Conservation (phyloP, 2,888 invertebrate species). For the Ennomos quercinarius region DNA sequence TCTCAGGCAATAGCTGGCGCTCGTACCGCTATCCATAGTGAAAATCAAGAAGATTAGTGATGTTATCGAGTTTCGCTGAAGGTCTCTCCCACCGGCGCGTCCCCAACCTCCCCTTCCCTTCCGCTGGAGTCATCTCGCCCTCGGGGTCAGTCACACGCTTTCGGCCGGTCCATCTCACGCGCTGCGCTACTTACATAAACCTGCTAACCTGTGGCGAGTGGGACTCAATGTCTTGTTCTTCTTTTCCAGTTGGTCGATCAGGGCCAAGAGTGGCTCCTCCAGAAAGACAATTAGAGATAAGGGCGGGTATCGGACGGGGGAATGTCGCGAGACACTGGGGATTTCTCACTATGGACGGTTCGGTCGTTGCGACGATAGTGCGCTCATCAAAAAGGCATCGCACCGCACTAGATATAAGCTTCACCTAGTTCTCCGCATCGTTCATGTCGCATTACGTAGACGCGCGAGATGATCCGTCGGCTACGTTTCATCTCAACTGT, state of each 20-base stretch:
- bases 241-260: slow-evolving; percentile 86
- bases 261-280: slow-evolving; percentile 85
- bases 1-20: slow-evolving; percentile 52
- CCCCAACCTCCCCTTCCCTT: slow-evolving; percentile 46
- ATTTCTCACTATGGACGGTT: slow-evolving; percentile 84
- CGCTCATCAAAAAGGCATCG: slow-evolving; percentile 84
- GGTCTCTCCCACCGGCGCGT: slow-evolving; percentile 75
- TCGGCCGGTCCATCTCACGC: slow-evolving; percentile 81
- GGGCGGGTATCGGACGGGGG: slow-evolving; percentile 81
- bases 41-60: slow-evolving; percentile 74
- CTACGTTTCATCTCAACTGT: slow-evolving; percentile 80
- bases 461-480: slow-evolving; percentile 77
- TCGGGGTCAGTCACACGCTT: slow-evolving; percentile 79
- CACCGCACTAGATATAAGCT: slow-evolving; percentile 82
- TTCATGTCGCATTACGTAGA: slow-evolving; percentile 73
- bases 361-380: slow-evolving; percentile 75
- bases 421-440: slow-evolving; percentile 68
- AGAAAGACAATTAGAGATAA: slow-evolving; percentile 84
- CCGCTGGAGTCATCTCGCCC: slow-evolving; percentile 64
- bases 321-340: slow-evolving; percentile 83
- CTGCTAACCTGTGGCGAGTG: slow-evolving; percentile 79
- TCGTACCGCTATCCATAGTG: slow-evolving; percentile 80
- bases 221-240: slow-evolving; percentile 84
- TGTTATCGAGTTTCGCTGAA: slow-evolving; percentile 80
- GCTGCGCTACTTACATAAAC: slow-evolving; percentile 80